Percentiles rank a stretch among this genome's conserved stretches.
phyloP scores from a whole-genome alignment of 2,888 invertebrate genomes.

The Rhaphigaster nebulosa region DNA sequence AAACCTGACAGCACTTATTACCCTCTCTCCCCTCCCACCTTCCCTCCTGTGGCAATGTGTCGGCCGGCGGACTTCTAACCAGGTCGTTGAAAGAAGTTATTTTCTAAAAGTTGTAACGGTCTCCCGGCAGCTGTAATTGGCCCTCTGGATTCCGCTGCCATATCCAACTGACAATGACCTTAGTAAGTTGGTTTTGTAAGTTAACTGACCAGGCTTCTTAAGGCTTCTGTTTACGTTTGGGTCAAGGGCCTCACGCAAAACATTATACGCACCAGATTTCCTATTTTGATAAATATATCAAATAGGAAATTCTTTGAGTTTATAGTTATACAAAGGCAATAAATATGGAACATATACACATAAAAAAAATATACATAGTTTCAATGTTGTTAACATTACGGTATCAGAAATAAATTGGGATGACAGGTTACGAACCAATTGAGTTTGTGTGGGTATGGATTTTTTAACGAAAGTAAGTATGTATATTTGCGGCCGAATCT shows the following conservation, averaged over 20 bases:
- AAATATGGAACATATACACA: too few relatives aligned
- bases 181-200: neutral
- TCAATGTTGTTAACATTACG: too few relatives aligned
- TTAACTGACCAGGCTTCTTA: neutral
- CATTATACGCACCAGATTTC: too few relatives aligned
- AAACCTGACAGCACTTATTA: neutral
- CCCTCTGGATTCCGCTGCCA: neutral
- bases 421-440: too few relatives aligned
- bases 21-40: neutral
- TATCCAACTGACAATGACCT: slow-evolving; percentile 16
- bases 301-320: too few relatives aligned
- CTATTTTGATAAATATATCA: too few relatives aligned
- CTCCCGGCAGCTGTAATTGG: neutral
- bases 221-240: neutral
- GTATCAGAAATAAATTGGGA: too few relatives aligned
- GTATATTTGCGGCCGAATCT: too few relatives aligned
- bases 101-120: slow-evolving; percentile 35
- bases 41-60: neutral
- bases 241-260: neutral
- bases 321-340: too few relatives aligned
- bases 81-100: slow-evolving; percentile 23
- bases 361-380: too few relatives aligned
- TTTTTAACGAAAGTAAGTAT: too few relatives aligned
- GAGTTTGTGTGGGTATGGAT: too few relatives aligned
- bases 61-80: neutral